A percentile compares a stretch with the other conserved stretches of the same genome.
phyloP scores from a whole-genome alignment of 2,888 invertebrate genomes.

The Bimastos eiseni region DNA sequence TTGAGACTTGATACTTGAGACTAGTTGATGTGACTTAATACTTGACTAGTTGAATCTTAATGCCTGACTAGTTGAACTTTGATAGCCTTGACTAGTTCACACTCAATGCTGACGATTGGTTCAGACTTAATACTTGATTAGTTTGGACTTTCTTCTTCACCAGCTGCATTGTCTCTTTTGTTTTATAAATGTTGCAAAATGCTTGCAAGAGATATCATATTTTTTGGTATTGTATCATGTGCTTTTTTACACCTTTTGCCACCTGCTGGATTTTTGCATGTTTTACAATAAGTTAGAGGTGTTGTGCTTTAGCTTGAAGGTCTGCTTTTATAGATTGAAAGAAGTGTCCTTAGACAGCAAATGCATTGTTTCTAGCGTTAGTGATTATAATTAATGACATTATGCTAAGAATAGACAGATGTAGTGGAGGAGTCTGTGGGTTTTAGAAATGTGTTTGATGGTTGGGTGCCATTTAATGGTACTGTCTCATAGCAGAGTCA shows the following conservation, averaged over 20 bases:
- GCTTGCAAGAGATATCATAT: not conserved
- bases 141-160: not conserved
- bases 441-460: too few species aligned
- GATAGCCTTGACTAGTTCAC: too few species aligned
- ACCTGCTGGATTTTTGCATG: not conserved
- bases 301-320: not conserved
- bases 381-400: not conserved
- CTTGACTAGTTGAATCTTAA: too few species aligned
- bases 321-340: not conserved
- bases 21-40: too few species aligned
- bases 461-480: too few species aligned
- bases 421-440: too few species aligned
- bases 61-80: too few species aligned
- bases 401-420: too few species aligned
- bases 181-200: not conserved
- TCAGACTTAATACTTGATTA: not conserved
- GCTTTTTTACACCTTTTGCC: not conserved
- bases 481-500: too few species aligned
- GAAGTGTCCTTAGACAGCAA: not conserved
- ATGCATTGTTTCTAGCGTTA: not conserved
- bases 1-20: too few species aligned
- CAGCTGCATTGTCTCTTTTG: not conserved
- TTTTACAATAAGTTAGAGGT: not conserved
- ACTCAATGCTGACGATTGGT: too few species aligned
- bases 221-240: not conserved